Conservation (phyloP, 2,113 vertebrate genomes). For the Maccullochella peelii region DNA sequence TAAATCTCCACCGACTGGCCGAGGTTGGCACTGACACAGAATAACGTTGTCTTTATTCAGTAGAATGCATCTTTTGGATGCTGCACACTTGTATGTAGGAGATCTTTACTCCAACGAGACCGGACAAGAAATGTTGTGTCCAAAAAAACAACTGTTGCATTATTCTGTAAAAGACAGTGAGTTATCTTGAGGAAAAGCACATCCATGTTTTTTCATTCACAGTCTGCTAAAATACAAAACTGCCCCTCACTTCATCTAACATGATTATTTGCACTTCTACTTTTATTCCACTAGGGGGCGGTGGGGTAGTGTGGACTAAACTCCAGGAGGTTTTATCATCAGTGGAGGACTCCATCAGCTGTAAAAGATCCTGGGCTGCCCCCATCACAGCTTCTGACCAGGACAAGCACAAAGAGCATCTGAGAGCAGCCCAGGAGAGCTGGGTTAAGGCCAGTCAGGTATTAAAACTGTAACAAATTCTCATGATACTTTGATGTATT, state of each 20-base stretch:
- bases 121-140: slow-evolving; percentile 7
- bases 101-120: background rate
- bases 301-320: slow-evolving; percentile 79
- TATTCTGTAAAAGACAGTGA: background rate
- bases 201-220: background rate
- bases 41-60: background rate
- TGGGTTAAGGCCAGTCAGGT: slow-evolving; percentile 80
- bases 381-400: slow-evolving; percentile 68
- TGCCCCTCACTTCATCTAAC: background rate
- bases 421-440: slow-evolving; percentile 80
- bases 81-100: background rate
- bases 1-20: slow-evolving; percentile 46
- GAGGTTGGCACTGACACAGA: slow-evolving; percentile 52
- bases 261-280: slow-evolving; percentile 6
- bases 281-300: slow-evolving; percentile 45
- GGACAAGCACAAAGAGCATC: slow-evolving; percentile 52
- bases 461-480: background rate
- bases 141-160: background rate
- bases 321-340: slow-evolving; percentile 87
- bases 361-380: slow-evolving; percentile 77
- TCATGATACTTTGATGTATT: background rate
- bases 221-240: background rate
- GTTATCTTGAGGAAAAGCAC: background rate
- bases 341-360: slow-evolving; percentile 86
- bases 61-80: background rate